Conservation (phyloP, 2,888 invertebrate species). For the Allacma fusca region DNA sequence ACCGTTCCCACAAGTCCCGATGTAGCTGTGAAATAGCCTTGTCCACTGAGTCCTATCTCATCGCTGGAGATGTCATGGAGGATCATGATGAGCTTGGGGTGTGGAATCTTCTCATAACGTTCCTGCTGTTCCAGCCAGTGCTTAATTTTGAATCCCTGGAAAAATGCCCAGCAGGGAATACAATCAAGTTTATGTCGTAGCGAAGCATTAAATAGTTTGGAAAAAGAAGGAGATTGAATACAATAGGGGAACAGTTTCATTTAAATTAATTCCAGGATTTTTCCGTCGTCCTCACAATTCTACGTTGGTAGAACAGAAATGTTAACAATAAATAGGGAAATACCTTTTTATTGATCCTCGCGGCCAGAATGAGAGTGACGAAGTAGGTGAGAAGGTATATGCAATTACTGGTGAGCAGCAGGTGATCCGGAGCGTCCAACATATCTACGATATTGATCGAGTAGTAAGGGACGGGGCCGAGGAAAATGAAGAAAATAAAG, state of each 20-base stretch:
- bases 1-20: constrained; percentile 39
- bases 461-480: constrained; percentile 39
- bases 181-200: too few relatives aligned
- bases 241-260: too few relatives aligned
- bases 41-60: constrained; percentile 36
- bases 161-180: not conserved
- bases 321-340: not conserved
- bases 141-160: constrained; percentile 35
- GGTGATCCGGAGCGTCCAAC: constrained; percentile 33
- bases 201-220: too few relatives aligned
- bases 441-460: constrained; percentile 41
- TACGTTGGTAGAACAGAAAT: too few relatives aligned
- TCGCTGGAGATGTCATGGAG: constrained; percentile 34
- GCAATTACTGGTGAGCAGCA: constrained; percentile 33
- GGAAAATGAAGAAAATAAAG: constrained; percentile 39
- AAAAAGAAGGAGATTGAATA: too few relatives aligned
- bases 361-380: constrained; percentile 29
- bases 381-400: constrained; percentile 34
- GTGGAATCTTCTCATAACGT: constrained; percentile 37
- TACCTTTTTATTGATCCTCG: constrained; percentile 35
- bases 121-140: constrained; percentile 36
- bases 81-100: constrained; percentile 41
- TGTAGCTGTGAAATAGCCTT: constrained; percentile 40
- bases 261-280: too few relatives aligned
- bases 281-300: too few relatives aligned